Conservation (phyloP, 2,888 invertebrate species). For the Herminia tarsipennalis region DNA sequence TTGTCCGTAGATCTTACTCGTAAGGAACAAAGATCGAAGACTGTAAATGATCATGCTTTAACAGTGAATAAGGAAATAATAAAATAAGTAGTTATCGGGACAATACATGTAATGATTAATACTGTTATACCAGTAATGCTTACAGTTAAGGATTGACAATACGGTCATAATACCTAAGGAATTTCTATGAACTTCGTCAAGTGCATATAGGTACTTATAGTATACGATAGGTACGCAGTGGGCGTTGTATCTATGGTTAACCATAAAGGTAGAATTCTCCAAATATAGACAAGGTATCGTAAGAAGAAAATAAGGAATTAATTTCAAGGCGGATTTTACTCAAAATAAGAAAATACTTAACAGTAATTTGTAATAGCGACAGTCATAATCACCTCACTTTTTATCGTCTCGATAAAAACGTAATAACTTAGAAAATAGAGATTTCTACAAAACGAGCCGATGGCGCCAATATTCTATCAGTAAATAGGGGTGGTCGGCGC, state of each 20-base stretch:
- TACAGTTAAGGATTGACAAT: not conserved
- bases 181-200: too few relatives aligned
- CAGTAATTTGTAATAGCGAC: not conserved
- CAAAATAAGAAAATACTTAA: too few relatives aligned
- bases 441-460: constrained; percentile 43
- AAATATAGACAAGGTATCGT: too few relatives aligned
- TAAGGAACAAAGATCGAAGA: not conserved
- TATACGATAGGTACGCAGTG: too few relatives aligned
- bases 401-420: constrained; percentile 24
- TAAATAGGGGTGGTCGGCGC: constrained; percentile 72
- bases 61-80: constrained; percentile 7
- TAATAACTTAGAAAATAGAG: constrained; percentile 43
- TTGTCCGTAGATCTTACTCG: constrained; percentile 1
- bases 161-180: not conserved
- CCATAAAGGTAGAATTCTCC: too few relatives aligned
- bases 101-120: not conserved
- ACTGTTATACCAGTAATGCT: not conserved
- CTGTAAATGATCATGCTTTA: not conserved
- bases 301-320: too few relatives aligned
- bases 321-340: too few relatives aligned
- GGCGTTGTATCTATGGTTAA: too few relatives aligned
- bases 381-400: constrained; percentile 26
- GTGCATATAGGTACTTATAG: too few relatives aligned
- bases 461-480: constrained; percentile 61
- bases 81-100: constrained; percentile 4